Conservation (phyloP, 2,113 vertebrate species). For the Agapornis roseicollis region DNA sequence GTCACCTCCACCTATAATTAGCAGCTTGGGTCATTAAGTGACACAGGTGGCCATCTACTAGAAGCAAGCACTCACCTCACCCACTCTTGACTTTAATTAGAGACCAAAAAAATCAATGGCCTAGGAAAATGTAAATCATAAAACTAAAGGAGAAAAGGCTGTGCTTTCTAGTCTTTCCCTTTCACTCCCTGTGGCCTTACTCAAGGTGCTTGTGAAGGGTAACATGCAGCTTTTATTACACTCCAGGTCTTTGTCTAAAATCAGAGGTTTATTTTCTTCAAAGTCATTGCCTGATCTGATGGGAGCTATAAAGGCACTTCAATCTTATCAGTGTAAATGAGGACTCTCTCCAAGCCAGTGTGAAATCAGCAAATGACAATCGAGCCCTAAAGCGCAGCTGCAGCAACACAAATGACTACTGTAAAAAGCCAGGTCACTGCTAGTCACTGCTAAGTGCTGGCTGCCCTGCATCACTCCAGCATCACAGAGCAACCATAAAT, state of each 20-base stretch:
- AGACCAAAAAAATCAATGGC: constrained; percentile 54
- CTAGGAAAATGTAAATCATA: constrained; percentile 64
- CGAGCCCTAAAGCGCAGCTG: neutral
- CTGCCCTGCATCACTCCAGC: neutral
- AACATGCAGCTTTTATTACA: constrained; percentile 12
- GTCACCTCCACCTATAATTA: constrained; percentile 57
- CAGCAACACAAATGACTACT: neutral
- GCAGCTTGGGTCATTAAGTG: constrained; percentile 37
- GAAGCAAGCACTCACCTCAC: constrained; percentile 13
- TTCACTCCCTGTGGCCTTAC: constrained; percentile 29
- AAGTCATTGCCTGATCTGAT: constrained; percentile 48
- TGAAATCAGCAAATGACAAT: constrained; percentile 35
- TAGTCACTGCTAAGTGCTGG: neutral
- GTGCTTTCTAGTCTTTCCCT: neutral
- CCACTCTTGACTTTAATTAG: constrained; percentile 59
- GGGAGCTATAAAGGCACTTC: constrained; percentile 41
- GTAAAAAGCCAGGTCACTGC: constrained; percentile 24
- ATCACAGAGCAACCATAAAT: neutral
- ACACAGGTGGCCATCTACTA: constrained; percentile 23
- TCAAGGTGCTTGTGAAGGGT: constrained; percentile 39
- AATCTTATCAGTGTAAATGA: constrained; percentile 49
- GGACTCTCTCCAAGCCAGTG: neutral
- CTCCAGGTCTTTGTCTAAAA: constrained; percentile 25
- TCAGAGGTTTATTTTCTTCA: constrained; percentile 56
- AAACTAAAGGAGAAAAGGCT: constrained; percentile 25